Percentiles rank a stretch among this genome's conserved stretches.
Conservation (phyloP, 2,888 invertebrate genomes). For the Lumbricus terrestris region DNA sequence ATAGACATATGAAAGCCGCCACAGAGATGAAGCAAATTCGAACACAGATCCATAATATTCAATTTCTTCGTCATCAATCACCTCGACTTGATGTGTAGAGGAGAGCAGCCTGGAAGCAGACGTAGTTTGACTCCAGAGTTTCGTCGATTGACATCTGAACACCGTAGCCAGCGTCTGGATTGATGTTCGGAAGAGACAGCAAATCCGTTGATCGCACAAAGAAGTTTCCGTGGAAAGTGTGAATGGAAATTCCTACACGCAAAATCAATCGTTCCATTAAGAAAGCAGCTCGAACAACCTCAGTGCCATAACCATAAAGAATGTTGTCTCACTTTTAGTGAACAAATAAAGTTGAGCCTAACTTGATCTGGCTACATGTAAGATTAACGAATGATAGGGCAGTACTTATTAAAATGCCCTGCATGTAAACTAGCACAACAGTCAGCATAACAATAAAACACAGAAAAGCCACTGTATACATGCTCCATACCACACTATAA, state of each 20-base stretch:
- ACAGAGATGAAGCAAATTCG: too few relatives aligned
- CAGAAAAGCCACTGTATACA: neutral
- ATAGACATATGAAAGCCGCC: too few relatives aligned
- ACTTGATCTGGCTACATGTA: neutral
- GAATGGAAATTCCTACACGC: constrained; percentile 78
- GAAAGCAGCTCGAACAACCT: neutral
- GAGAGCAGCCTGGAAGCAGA: constrained; percentile 95
- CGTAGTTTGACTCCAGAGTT: constrained; percentile 62
- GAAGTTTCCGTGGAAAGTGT: constrained; percentile 99
- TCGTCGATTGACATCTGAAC: constrained; percentile 97
- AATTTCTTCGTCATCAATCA: constrained; percentile 65
- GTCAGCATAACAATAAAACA: neutral
- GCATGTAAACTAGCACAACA: neutral
- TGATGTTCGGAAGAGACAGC: constrained; percentile 91
- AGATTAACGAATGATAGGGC: neutral
- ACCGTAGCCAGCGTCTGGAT: constrained; percentile 95
- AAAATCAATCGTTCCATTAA: neutral
- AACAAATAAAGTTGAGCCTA: neutral
- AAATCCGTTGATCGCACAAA: constrained; percentile 97
- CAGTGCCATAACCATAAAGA: neutral
- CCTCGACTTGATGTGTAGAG: constrained; percentile 93
- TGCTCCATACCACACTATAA: neutral
- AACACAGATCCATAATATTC: neutral
- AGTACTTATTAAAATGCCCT: neutral
- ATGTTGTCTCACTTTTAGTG: neutral